Evolutionary conservation across 2,888 invertebrate species (phyloP).

Genomic region (Thelaira solivaga): DNA sequence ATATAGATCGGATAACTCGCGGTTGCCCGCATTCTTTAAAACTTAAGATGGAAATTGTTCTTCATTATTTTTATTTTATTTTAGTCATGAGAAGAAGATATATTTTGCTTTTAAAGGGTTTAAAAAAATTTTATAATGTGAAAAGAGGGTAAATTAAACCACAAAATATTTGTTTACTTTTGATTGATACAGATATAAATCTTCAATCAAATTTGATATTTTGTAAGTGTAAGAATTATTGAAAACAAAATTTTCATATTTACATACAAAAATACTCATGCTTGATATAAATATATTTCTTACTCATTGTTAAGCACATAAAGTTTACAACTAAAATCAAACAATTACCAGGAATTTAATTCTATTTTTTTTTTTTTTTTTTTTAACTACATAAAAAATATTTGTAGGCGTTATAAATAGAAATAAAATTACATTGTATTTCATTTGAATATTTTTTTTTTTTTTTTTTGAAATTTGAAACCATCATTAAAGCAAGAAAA

Average conservation of each 20-base stretch:
- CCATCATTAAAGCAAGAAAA: not conserved
- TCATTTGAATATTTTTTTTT: not conserved
- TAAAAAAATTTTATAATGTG: not conserved
- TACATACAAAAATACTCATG: too few relatives aligned
- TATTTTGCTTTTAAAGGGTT: constrained; percentile 11
- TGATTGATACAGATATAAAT: constrained; percentile 50
- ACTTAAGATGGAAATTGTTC: constrained; percentile 19
- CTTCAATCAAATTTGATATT: constrained; percentile 18
- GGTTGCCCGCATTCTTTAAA: constrained; percentile 69
- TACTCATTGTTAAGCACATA: not conserved
- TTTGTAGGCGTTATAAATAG: constrained; percentile 18
- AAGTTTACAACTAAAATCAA: constrained; percentile 8
- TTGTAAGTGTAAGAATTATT: constrained; percentile 3
- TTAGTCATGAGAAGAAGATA: constrained; percentile 31
- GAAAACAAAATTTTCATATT: not conserved
- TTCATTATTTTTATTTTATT: constrained; percentile 34
- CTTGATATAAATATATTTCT: too few relatives aligned
- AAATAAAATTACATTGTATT: constrained; percentile 18
- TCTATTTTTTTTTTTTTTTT: not conserved
- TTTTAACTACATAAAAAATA: not conserved
- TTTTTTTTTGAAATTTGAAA: constrained; percentile 3
- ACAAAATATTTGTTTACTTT: not conserved
- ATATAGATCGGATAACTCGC: constrained; percentile 71
- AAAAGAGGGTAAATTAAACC: constrained; percentile 45
- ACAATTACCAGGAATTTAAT: not conserved